Conservation (phyloP, 1,140 invertebrate species). For the Papilio dardanus region DNA sequence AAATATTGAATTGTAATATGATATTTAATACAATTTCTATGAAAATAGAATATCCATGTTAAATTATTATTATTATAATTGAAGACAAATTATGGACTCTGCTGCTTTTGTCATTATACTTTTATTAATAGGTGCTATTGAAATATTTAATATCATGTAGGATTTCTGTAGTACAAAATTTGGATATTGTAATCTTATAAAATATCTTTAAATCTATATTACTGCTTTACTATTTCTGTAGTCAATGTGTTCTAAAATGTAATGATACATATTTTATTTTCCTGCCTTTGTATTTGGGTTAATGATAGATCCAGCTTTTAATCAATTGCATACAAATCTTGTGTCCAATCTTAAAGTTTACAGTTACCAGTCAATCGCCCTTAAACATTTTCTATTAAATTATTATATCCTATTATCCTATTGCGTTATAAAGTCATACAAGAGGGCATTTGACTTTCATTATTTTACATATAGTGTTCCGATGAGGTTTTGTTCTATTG, state of each 20-base stretch:
- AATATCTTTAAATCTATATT: background rate
- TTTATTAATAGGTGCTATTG: constrained; percentile 27
- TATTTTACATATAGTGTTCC: background rate
- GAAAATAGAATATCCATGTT: background rate
- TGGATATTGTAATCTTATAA: background rate
- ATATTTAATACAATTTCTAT: background rate
- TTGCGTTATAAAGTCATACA: background rate
- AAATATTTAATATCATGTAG: constrained; percentile 27
- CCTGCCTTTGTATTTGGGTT: background rate
- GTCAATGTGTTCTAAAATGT: background rate
- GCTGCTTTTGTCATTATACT: constrained; percentile 1
- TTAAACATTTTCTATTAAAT: background rate
- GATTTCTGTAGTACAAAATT: background rate
- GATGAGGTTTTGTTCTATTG: background rate
- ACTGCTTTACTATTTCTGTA: background rate
- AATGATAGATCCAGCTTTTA: background rate
- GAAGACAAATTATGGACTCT: background rate
- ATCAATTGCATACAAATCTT: background rate
- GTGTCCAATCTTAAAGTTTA: background rate
- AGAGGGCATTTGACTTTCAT: background rate
- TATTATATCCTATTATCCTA: background rate
- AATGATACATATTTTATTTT: background rate
- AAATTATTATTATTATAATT: background rate
- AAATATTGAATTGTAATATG: background rate
- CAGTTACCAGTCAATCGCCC: background rate